phyloP scores from a whole-genome alignment of 1,140 invertebrate species.

The Hirudo medicinalis region DNA sequence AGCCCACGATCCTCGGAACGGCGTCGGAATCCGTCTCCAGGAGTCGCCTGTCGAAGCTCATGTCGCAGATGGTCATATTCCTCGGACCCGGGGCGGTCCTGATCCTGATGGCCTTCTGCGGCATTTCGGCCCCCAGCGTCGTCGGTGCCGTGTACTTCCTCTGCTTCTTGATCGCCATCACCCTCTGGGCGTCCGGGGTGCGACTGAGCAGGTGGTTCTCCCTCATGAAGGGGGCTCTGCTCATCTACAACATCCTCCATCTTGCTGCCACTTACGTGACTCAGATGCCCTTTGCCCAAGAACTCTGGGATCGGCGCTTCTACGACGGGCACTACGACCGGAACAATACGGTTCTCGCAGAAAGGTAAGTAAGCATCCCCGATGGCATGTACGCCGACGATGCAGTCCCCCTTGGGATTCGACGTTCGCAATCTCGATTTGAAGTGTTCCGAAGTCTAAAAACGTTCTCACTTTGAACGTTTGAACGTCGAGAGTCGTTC shows the following conservation, averaged over 20 bases:
- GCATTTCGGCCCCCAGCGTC: conserved; percentile 11
- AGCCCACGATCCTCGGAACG: background rate
- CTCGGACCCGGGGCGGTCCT: background rate
- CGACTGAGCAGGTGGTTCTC: conserved; percentile 11
- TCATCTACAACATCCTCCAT: conserved; percentile 10
- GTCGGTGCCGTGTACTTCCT: conserved; percentile 3
- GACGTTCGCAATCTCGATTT: background rate
- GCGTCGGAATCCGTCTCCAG: background rate
- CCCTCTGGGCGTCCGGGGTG: conserved; percentile 14
- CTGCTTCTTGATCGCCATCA: conserved; percentile 10
- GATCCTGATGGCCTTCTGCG: conserved; percentile 5
- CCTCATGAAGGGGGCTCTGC: background rate
- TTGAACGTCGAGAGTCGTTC: no score
- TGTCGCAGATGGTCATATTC: background rate
- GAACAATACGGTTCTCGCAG: background rate
- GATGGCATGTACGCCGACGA: no score
- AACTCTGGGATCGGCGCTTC: background rate
- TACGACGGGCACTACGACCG: background rate
- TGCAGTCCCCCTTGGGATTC: background rate
- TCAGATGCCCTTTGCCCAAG: conserved; percentile 2
- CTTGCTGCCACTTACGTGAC: conserved; percentile 8
- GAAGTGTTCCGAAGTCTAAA: background rate
- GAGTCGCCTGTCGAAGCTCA: background rate
- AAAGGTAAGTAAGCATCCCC: background rate
- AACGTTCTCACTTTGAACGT: no score